Evolutionary conservation across 2,113 vertebrate genomes (phyloP), one percentile per base, ranked within the genome.

Genomic region (Narcine bancroftii): DNA sequence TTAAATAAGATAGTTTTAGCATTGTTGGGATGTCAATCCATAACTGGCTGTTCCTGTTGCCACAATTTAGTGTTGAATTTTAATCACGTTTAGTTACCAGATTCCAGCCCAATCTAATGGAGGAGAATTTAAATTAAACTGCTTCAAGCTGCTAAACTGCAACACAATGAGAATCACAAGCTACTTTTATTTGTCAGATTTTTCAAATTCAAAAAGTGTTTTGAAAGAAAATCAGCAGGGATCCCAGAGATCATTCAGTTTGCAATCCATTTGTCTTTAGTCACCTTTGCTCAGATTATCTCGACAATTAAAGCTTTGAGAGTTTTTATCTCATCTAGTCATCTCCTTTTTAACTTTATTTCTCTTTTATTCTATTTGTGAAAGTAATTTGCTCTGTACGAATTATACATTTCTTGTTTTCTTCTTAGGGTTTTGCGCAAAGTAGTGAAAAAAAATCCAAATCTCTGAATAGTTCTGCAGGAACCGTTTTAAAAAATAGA

Each of bases 51-150:
- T 24, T 89, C n/a, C 60, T 26, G 36, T 36, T 65, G 85, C 50
- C 36, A 39, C 85, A 89, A 56, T 89, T 42, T 89, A 17, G 17
- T 65, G 60, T 89, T 89, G 15, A 42, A 89, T 89, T 65, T 89
- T 89, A 89, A 66, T 89, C 60, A 66, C 36, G 63, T 65, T 65
- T 47, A 53, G n/a, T 66, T 66, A 66, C 65, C 26, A 89, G 53
- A 89, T 65, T 89, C 56, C 56, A 66, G 60, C 85, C 60, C 65
- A 42, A 56, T 21, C 60, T 89, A 89, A 89, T 89, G 26, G 85
- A 56, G 33, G 65, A 89, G 63, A 42, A 89, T 89, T 89, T 89
- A 17, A 89, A 89, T 89, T 89, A 89, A 65, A 89, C n/a, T 89
- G 85, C 83, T 11, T 21, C 36, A n/a, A n/a, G n/a, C n/a, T 89